Conservation (phyloP, 2,797 vertebrate genomes). For the Amblyraja radiata region DNA sequence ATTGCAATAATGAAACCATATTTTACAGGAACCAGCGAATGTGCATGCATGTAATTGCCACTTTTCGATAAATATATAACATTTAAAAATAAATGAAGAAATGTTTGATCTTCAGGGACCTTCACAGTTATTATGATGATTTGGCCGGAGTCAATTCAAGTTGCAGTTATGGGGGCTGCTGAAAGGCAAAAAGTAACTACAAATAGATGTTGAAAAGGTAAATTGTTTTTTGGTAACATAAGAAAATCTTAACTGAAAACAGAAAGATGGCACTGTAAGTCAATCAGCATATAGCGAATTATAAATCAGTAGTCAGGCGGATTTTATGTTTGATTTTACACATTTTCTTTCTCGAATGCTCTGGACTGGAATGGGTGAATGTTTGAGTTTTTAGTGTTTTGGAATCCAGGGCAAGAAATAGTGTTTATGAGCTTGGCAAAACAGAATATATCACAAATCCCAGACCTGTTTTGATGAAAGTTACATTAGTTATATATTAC, state of each 20-base stretch:
- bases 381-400: not conserved
- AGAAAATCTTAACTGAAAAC: not conserved
- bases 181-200: not conserved
- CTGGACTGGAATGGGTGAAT: not conserved
- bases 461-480: not conserved
- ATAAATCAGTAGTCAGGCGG: not conserved
- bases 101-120: not conserved
- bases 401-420: constrained; percentile 46
- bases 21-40: not conserved
- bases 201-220: not conserved
- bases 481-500: not conserved
- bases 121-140: not conserved
- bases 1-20: not conserved
- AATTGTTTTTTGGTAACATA: not conserved
- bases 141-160: not conserved
- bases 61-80: not conserved
- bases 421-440: constrained; percentile 42
- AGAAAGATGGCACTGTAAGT: not conserved
- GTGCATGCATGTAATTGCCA: not conserved
- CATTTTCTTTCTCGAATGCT: not conserved
- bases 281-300: not conserved
- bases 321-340: not conserved
- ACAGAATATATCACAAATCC: constrained; percentile 22
- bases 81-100: not conserved
- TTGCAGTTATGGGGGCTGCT: too few species aligned